Base-by-base conservation (phyloP, 2,797 vertebrate species). In the Diglossa cyanea region DNA sequence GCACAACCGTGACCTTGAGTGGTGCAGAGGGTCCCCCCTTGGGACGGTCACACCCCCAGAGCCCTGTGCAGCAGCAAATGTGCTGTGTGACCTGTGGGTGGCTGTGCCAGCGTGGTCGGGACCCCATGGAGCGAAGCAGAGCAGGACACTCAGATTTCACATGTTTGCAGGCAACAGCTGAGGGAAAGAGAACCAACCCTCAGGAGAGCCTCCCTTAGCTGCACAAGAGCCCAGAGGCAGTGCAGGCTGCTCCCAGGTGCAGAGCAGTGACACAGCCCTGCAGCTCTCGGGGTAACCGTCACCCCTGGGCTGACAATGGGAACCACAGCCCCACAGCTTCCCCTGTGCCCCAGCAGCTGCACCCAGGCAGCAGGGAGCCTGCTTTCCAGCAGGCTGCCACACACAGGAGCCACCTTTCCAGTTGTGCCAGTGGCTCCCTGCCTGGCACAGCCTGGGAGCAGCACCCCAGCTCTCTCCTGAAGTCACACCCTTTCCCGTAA, bases 231-330 rank as follows among this genome's bases (percentile, higher is more conserved):
- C 57, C 83, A 10, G 71, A 65, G 86, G 17, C 42, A 5, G 28
- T 0, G 31, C 72, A 54, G 14, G 24, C 74, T 55, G 74, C 66
- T 78, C 21, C 21, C 74, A 60, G 85, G 58, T 11, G 3, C 82
- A 53, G 78, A 44, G 77, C 1, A 0, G 35, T 19, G 82, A 11
- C 91, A 60, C 1, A 0, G 61, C 86, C 61, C 61, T 58, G 20
- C 65, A 11, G 3, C 26, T 20, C 70, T 12, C 0, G 1, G 83
- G 79, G 45, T 50, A 67, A 77, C 61, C 1, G 2, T 15, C 86
- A 25, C 0, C 47, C 67, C 5, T 0, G 1, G 53, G 74, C 31
- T 60, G 12, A 6, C 8, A 2, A 1, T 0, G 0, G 53, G 30
- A 94, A 81, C 73, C 90, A 79, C 87, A 74, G 13, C 17, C 47